Conservation (phyloP, 2,113 vertebrate species). For the Pogona vitticeps region DNA sequence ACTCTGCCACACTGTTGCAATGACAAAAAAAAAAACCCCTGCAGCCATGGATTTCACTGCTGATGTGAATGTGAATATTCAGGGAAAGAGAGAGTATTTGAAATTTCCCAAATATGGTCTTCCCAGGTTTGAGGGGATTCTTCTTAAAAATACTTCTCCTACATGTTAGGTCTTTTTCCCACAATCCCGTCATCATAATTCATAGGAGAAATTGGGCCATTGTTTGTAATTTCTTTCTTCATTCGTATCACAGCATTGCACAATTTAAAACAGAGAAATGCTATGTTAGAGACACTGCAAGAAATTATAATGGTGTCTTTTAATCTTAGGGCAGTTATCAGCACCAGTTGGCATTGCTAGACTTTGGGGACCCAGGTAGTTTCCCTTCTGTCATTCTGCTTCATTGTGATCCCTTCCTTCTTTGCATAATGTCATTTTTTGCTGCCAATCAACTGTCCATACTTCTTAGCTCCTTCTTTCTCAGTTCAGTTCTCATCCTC, state of each 20-base stretch:
- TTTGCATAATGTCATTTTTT: neutral
- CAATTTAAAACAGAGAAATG: neutral
- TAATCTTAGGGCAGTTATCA: neutral
- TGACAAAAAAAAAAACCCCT: neutral
- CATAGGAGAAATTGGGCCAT: neutral
- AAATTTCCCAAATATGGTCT: neutral
- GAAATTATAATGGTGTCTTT: neutral
- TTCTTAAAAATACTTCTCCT: neutral
- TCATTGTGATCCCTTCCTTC: neutral
- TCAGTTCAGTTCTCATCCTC: neutral
- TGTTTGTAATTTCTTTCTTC: neutral
- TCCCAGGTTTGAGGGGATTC: neutral
- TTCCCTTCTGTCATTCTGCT: neutral
- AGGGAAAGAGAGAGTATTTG: neutral
- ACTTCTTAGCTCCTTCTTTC: neutral
- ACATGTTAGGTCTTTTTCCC: neutral
- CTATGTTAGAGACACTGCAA: neutral
- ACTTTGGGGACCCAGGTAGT: neutral
- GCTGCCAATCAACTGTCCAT: neutral
- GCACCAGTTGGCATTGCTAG: too few species aligned
- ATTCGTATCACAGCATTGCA: too few species aligned
- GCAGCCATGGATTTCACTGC: neutral
- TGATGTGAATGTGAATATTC: neutral
- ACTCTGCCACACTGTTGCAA: neutral
- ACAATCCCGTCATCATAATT: neutral